phyloP scores from a whole-genome alignment of 2,888 invertebrate genomes.

The Chrysolina americana region DNA sequence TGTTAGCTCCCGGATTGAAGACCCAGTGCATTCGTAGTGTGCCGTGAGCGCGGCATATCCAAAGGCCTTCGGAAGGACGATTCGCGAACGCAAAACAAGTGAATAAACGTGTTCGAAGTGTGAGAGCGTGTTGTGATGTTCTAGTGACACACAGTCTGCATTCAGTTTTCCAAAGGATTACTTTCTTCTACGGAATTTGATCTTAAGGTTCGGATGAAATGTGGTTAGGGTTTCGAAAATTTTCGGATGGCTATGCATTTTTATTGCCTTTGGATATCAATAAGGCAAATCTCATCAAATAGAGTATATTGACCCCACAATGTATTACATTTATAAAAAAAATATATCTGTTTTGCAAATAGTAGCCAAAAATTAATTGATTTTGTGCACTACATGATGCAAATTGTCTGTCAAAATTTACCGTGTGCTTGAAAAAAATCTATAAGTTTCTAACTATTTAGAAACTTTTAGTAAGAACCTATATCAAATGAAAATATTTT shows the following conservation, averaged over 20 bases:
- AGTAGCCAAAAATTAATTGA: too few relatives aligned
- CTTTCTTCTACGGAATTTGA: conserved; percentile 31
- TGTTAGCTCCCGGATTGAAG: conserved; percentile 60
- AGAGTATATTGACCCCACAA: too few relatives aligned
- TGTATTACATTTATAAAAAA: too few relatives aligned
- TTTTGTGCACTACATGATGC: too few relatives aligned
- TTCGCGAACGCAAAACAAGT: conserved; percentile 55
- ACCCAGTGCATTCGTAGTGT: conserved; percentile 62
- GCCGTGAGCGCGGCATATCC: conserved; percentile 59
- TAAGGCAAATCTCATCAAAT: background rate
- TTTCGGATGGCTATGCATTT: background rate
- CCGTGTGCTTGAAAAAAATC: too few relatives aligned
- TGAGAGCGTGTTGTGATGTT: conserved; percentile 54
- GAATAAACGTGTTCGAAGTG: conserved; percentile 62
- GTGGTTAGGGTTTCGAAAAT: conserved; percentile 8
- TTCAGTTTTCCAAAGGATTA: conserved; percentile 48
- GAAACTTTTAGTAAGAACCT: too few relatives aligned
- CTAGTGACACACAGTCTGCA: conserved; percentile 37
- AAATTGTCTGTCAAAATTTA: too few relatives aligned
- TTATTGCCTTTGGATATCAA: background rate
- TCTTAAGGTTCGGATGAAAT: conserved; percentile 33
- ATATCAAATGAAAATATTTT: too few relatives aligned
- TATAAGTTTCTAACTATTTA: too few relatives aligned
- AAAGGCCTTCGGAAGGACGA: conserved; percentile 60
- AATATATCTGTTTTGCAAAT: too few relatives aligned